Evolutionary conservation across 2,888 invertebrate species (phyloP).

Genomic region (Caenorhabditis virilis): DNA sequence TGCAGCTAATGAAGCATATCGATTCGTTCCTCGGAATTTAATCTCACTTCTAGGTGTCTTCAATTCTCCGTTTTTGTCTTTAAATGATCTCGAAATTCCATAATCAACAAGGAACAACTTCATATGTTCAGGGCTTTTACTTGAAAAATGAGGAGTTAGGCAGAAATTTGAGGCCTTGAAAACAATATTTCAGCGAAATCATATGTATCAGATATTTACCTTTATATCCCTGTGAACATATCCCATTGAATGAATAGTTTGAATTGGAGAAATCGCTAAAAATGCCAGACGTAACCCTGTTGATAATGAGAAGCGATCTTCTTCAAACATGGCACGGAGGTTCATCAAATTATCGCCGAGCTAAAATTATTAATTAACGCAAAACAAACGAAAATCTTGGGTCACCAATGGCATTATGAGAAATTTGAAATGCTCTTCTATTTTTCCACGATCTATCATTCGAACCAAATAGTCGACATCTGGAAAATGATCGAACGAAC

Average conservation of each 20-base stretch:
- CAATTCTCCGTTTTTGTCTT: conserved; percentile 49
- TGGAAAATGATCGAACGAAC: no score
- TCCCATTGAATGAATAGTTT: conserved; percentile 60
- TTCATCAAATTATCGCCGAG: conserved; percentile 63
- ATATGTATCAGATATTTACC: conserved; percentile 9
- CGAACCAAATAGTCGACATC: conserved; percentile 47
- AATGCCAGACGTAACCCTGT: conserved; percentile 60
- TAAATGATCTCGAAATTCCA: conserved; percentile 60
- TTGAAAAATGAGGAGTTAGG: conserved; percentile 22
- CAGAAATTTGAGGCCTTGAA: conserved; percentile 59
- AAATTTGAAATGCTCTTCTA: conserved; percentile 57
- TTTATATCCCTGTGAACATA: conserved; percentile 63
- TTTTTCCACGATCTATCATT: conserved; percentile 66
- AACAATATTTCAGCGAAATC: background rate
- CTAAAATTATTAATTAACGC: conserved; percentile 42
- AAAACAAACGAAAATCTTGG: background rate
- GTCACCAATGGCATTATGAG: conserved; percentile 54
- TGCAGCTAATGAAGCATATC: conserved; percentile 64
- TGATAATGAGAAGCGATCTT: conserved; percentile 62
- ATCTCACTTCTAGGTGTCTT: conserved; percentile 46
- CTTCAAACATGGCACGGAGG: conserved; percentile 59
- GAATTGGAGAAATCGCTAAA: conserved; percentile 56
- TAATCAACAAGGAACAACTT: conserved; percentile 62
- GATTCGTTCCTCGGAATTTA: conserved; percentile 58
- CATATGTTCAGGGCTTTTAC: conserved; percentile 27